A percentile compares a stretch with the other conserved stretches of the same genome.
phyloP scores from a whole-genome alignment of 2,797 vertebrate genomes.

The Falco novaeseelandiae region DNA sequence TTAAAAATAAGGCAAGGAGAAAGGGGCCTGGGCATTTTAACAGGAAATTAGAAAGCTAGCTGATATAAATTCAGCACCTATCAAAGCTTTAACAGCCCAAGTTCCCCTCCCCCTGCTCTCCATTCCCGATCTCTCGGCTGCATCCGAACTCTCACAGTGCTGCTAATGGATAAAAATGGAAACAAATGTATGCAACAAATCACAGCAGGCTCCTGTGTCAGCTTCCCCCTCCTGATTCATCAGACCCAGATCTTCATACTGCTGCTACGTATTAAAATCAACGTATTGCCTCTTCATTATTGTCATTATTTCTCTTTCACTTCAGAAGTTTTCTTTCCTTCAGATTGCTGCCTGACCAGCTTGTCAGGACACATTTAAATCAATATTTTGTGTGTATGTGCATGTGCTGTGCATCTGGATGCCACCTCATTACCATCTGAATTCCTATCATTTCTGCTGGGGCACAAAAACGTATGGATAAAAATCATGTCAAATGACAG shows the following conservation, averaged over 20 bases:
- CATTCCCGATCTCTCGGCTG: slow-evolving; percentile 8
- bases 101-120: not conserved
- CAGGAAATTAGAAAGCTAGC: slow-evolving; percentile 56
- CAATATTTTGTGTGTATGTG: not conserved
- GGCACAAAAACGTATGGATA: not conserved
- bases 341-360: slow-evolving; percentile 37
- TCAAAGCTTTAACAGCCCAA: slow-evolving; percentile 9
- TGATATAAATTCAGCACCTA: slow-evolving; percentile 37
- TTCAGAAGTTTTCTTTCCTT: slow-evolving; percentile 53
- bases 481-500: slow-evolving; percentile 59
- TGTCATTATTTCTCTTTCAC: slow-evolving; percentile 48
- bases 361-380: slow-evolving; percentile 56
- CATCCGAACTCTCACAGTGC: slow-evolving; percentile 10
- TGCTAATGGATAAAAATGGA: slow-evolving; percentile 63
- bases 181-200: slow-evolving; percentile 57
- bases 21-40: not conserved
- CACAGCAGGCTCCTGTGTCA: not conserved
- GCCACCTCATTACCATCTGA: slow-evolving; percentile 43
- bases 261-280: slow-evolving; percentile 63
- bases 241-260: not conserved
- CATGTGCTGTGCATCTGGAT: slow-evolving; percentile 41
- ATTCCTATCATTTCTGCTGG: slow-evolving; percentile 8
- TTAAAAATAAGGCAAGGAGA: not conserved
- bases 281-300: slow-evolving; percentile 65
- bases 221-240: slow-evolving; percentile 25